Percentiles rank a stretch among this genome's conserved stretches.
These are phyloP conservation scores for Odontocolon sp. DNA, from an alignment of 2,888 invertebrate genomes.

Conservation along the genomic window DNA sequence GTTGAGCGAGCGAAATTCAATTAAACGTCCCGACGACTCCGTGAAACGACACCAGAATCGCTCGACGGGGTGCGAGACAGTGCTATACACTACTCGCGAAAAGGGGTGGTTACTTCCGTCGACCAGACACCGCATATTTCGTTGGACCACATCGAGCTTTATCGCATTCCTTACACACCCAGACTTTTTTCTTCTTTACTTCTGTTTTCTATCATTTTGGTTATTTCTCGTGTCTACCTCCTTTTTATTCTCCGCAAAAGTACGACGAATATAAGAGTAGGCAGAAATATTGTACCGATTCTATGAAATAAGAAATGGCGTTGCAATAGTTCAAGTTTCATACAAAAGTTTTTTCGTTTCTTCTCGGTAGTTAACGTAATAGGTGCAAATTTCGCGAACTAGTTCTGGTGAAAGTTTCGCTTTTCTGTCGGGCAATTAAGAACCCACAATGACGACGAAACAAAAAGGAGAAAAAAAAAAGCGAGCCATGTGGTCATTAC, in stretches of 20 bases:
- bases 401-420: slow-evolving; percentile 43
- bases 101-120: not conserved
- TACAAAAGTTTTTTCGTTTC: not conserved
- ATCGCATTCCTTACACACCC: not conserved
- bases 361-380: not conserved
- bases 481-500: slow-evolving; percentile 31
- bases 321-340: too few relatives aligned
- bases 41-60: slow-evolving; percentile 50
- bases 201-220: too few relatives aligned
- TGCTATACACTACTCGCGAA: not conserved
- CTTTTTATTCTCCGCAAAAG: not conserved
- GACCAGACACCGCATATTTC: not conserved
- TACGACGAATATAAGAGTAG: too few relatives aligned
- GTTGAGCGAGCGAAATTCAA: slow-evolving; percentile 66
- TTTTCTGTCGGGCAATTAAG: slow-evolving; percentile 70
- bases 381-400: not conserved
- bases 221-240: not conserved
- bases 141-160: not conserved
- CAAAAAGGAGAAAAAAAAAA: slow-evolving; percentile 41
- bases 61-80: not conserved
- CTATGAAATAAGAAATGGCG: too few relatives aligned
- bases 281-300: too few relatives aligned
- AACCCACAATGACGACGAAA: slow-evolving; percentile 50
- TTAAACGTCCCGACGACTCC: slow-evolving; percentile 63
- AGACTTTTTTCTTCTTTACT: slow-evolving; percentile 4